Evolutionary conservation across 2,797 vertebrate genomes (phyloP).

Genomic region (Knipowitschia caucasica): DNA sequence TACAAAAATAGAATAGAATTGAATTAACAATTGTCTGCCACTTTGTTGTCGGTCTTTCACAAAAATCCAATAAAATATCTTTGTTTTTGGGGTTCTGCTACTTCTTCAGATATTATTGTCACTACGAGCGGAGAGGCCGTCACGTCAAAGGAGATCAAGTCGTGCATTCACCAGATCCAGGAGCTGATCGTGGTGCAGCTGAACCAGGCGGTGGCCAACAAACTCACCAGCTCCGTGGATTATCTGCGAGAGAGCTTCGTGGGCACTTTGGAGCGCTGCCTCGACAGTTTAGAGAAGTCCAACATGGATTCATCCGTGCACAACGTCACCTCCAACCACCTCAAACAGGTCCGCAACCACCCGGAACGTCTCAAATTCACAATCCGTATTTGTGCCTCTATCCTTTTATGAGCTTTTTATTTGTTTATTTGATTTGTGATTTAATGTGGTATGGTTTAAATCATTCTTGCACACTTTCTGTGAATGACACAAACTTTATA

Average conservation of each 20-base stretch:
- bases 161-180: slow-evolving; percentile 94
- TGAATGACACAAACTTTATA: no score
- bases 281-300: slow-evolving; percentile 92
- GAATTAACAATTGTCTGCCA: no score
- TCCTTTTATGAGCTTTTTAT: no score
- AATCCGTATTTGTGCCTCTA: no score
- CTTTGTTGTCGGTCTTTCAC: no score
- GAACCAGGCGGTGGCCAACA: slow-evolving; percentile 96
- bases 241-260: slow-evolving; percentile 97
- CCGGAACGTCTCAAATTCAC: no score
- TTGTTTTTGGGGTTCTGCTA: no score
- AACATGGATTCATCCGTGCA: slow-evolving; percentile 81
- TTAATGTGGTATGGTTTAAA: no score
- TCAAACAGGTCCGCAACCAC: slow-evolving; percentile 76
- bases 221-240: slow-evolving; percentile 94
- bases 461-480: no score
- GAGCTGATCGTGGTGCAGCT: slow-evolving; percentile 90
- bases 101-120: slow-evolving; percentile 86
- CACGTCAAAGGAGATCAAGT: slow-evolving; percentile 89
- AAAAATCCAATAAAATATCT: no score
- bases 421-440: no score
- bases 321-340: slow-evolving; percentile 89
- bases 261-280: slow-evolving; percentile 92
- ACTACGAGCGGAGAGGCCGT: slow-evolving; percentile 89
- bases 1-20: no score